Evolutionary conservation across 2,113 vertebrate species (phyloP), one percentile per base, ranked within the genome.

Genomic region (Elephantulus edwardii): DNA sequence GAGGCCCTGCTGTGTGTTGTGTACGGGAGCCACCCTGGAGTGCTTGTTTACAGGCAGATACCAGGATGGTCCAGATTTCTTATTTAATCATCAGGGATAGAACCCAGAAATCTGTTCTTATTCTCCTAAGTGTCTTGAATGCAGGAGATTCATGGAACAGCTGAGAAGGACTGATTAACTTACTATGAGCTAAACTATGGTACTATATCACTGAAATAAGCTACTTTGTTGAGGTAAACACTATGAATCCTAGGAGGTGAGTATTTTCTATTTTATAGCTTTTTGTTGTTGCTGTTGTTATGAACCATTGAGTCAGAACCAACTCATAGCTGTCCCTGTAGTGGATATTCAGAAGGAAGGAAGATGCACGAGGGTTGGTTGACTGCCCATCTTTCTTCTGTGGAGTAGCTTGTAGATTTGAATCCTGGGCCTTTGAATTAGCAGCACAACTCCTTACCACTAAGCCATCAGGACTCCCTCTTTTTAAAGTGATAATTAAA

Each of bases 201-300:
- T 20, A 28, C 44, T 66, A 12, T 70, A 33, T 5, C 10, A 54
- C 44, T 74, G 28, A 40, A 38, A 6, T 86, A 79, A 72, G 9
- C 66, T 64, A 84, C 42, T 78, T 62, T 50, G 12, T 75, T 88
- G 54, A 62, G 58, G 28, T 30, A 76, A 74, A 54, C 24, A n/a
- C 74, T 75, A 48, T 35, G 17, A 62, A 44, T 62, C 17, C 35
- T 72, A 80, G 74, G 66, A 66, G 16, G n/a, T 62, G 35, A 62
- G 14, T 50, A 19, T 42, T 90, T n/a, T 81, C 38, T 68, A 35
- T 78, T 89, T 81, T 77, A 56, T 33, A 86, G 68, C n/a, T n/a
- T n/a, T n/a, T n/a, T n/a, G n/a, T n/a, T n/a, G n/a, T n/a, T n/a
- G n/a, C n/a, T n/a, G n/a, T n/a, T n/a, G n/a, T n/a, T n/a, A n/a